phyloP scores from a whole-genome alignment of 2,797 vertebrate species.

The Cebuella pygmaea region DNA sequence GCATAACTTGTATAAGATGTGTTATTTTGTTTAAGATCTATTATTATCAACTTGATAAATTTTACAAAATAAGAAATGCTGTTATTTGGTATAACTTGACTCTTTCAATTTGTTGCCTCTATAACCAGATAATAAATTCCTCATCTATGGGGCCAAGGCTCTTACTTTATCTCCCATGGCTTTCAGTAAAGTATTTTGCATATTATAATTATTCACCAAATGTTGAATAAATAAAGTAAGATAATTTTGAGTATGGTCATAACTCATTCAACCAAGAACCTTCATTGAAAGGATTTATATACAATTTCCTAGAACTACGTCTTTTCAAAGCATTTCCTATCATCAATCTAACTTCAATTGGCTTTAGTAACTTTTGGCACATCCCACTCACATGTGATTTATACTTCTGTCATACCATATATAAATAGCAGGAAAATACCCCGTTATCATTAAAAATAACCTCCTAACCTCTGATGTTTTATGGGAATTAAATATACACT shows the following conservation, averaged over 20 bases:
- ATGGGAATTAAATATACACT: not conserved
- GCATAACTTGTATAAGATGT: not conserved
- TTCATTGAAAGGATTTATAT: not conserved
- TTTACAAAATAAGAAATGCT: not conserved
- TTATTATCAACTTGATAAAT: not conserved
- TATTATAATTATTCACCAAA: not conserved
- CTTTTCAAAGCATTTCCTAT: not conserved
- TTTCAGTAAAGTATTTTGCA: not conserved
- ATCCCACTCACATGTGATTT: not conserved
- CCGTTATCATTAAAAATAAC: slow-evolving; percentile 31
- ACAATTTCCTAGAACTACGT: not conserved
- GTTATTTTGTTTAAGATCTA: not conserved
- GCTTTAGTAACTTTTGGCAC: slow-evolving; percentile 15
- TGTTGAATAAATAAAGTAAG: not conserved
- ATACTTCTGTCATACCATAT: not conserved
- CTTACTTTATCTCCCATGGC: not conserved
- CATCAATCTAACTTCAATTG: not conserved
- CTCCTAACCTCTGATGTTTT: not conserved
- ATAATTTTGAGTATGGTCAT: slow-evolving; percentile 13
- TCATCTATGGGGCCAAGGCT: not conserved
- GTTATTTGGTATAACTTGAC: not conserved
- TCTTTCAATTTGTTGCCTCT: not conserved
- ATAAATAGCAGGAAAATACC: not conserved
- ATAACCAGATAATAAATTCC: not conserved
- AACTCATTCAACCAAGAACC: not conserved